phyloP scores from a whole-genome alignment of 2,888 invertebrate genomes.

The Bimastos eiseni region DNA sequence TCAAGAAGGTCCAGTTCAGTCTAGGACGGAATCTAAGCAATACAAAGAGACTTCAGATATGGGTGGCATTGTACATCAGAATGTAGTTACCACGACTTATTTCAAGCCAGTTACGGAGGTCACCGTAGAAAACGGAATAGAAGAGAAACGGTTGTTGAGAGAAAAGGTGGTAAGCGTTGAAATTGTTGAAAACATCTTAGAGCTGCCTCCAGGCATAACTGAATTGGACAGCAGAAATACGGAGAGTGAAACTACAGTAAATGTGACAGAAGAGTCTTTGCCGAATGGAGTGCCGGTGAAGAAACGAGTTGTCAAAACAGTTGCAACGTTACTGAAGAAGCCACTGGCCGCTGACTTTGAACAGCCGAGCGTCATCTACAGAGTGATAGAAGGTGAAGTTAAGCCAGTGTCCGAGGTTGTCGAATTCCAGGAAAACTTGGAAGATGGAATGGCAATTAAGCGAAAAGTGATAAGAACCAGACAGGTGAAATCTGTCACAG shows the following conservation, averaged over 20 bases:
- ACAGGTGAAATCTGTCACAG: constrained; percentile 30
- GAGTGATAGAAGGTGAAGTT: constrained; percentile 31
- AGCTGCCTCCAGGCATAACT: constrained; percentile 8
- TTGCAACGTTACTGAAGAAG: neutral
- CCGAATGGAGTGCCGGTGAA: constrained; percentile 14
- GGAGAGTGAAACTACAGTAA: constrained; percentile 26
- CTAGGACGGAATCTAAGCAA: neutral
- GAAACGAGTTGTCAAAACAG: constrained; percentile 9
- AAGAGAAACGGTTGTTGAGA: neutral
- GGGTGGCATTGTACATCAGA: neutral
- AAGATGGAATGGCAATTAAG: constrained; percentile 30
- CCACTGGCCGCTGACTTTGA: neutral
- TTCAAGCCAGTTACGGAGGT: constrained; percentile 25
- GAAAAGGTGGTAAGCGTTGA: neutral
- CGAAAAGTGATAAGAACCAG: constrained; percentile 33
- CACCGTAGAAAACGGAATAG: constrained; percentile 21
- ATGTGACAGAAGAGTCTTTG: constrained; percentile 1
- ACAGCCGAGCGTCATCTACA: neutral
- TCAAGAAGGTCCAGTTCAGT: neutral
- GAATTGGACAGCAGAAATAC: constrained; percentile 26
- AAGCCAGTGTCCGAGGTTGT: constrained; percentile 28
- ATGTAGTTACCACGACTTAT: constrained; percentile 24
- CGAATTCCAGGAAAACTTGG: constrained; percentile 29
- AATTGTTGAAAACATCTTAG: constrained; percentile 30
- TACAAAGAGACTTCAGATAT: neutral